Base-by-base conservation (phyloP, 2,888 invertebrate genomes). In the Drosophila percnosoma region DNA sequence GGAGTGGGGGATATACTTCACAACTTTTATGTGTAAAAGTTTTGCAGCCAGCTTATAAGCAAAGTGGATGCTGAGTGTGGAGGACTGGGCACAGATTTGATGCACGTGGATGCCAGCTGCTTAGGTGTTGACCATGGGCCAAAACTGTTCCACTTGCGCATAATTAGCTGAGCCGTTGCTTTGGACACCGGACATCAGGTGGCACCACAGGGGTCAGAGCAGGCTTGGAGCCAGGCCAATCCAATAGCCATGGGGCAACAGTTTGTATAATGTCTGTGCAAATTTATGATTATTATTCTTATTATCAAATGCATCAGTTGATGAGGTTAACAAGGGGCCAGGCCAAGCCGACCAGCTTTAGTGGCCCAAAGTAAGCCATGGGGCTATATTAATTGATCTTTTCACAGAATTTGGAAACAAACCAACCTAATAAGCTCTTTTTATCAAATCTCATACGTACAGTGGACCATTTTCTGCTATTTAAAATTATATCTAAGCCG, bases 121-220 rank as follows among this genome's bases (percentile, higher is more conserved):
- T 68, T 57, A 73, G 78, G 73, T 82, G 80, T 79, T 83, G 83
- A 83, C 87, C 82, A 68, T 77, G 74, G 73, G 51, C 62, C 77
- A 55, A 78, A 84, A 75, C 71, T 76, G 80, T 73, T 82, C 73
- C 78, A 76, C 82, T 87, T 80, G 73, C 62, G 76, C 73, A 78
- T 87, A 85, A 85, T 85, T 80, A 80, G 75, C 68, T 68, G 29
- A 38, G 27, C 38, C 27, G 60, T 68, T 63, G 62, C 59, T 27
- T 53, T 52, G 66, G 59, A 57, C 54, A 45, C 21, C 48, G 36
- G 40, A 31, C 36, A 49, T 33, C 53, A 67, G 45, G 48, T 61
- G 55, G 49, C 51, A 21, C 18, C 49, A 21, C 21, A 34, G 34
- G 59, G 52, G 42, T 62, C 36, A 49, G 18, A 21, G 45, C 45